Percentiles rank a stretch among this genome's conserved stretches.
These are phyloP conservation scores for Pharmacophagus antenor DNA, from an alignment of 2,888 invertebrate genomes.

Conservation along the genomic window DNA sequence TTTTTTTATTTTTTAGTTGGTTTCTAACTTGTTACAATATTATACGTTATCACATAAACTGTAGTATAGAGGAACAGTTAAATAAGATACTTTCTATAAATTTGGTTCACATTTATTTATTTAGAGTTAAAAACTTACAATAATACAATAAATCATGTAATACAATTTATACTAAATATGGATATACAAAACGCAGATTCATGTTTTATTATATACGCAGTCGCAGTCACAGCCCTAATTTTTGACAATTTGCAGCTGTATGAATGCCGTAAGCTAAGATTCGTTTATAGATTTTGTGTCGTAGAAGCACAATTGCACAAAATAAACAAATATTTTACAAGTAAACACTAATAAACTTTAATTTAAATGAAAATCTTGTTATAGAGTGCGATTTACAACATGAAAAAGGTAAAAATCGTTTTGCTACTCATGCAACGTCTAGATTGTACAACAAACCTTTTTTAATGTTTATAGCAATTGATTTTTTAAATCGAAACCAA, in stretches of 20 bases:
- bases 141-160: too few species aligned
- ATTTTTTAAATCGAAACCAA: constrained; percentile 8
- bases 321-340: constrained; percentile 32
- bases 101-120: background rate
- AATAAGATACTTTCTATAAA: background rate
- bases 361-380: constrained; percentile 11
- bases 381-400: constrained; percentile 42
- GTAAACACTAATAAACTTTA: constrained; percentile 16
- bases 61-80: background rate
- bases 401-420: constrained; percentile 54
- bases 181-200: constrained; percentile 14
- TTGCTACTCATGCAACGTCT: constrained; percentile 29
- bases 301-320: constrained; percentile 42
- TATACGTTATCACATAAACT: background rate
- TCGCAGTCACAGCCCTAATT: constrained; percentile 32
- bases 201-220: constrained; percentile 12
- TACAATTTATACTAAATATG: background rate
- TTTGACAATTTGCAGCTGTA: constrained; percentile 76
- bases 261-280: constrained; percentile 52
- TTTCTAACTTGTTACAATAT: too few species aligned
- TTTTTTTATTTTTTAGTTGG: background rate
- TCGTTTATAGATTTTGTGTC: constrained; percentile 57
- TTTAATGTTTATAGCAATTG: constrained; percentile 16
- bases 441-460: constrained; percentile 32
- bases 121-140: too few species aligned